Evolutionary conservation across 2,888 invertebrate species (phyloP), one percentile per base, ranked within the genome.

Genomic region (Hecatera dysodea): DNA sequence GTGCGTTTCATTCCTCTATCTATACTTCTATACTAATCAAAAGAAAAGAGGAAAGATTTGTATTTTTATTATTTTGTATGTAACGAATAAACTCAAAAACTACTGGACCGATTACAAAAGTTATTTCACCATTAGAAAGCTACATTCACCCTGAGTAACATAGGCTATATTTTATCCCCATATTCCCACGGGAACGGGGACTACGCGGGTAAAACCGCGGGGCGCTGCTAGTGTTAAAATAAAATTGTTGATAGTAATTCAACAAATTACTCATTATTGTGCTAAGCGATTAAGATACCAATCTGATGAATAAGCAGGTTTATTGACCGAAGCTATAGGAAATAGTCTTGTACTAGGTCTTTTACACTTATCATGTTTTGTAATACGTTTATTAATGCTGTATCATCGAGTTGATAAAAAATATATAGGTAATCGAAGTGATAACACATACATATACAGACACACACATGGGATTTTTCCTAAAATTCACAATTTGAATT

Each of bases 311-410:
- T 42, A 29, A 12, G 17, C 17, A 15, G 39, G 68, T 59, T 68
- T 68, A 59, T 59, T 59, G 69, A 12, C 68, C 29, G 68, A 39
- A 15, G 48, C 2, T 17, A 42, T 68, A 52, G 5, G 33, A 33
- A 1, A n/a, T 11, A 11, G 27, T 27, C 24, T 42, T 17, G 55
- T 15, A 19, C 27, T 12, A 15, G 5, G 42, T 42, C 50, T 33
- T 52, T 33, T 1, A 1, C 1, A 19, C 19, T 36, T 22, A 60
- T 42, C 33, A 33, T 22, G 7, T n/a, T 3, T 33, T 22, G 24
- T 33, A 22, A 12, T 29, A 29, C 27, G 7, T 33, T 22, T 11
- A 44, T 53, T 9, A 44, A 22, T 11, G 15, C 2, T n/a, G 17
- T 66, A 17, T 66, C 12, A 55, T n/a, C 19, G 22, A 39, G 6